Evolutionary conservation across 2,888 invertebrate genomes (phyloP), one percentile per base, ranked within the genome.

Genomic region (Anticlea derivata): DNA sequence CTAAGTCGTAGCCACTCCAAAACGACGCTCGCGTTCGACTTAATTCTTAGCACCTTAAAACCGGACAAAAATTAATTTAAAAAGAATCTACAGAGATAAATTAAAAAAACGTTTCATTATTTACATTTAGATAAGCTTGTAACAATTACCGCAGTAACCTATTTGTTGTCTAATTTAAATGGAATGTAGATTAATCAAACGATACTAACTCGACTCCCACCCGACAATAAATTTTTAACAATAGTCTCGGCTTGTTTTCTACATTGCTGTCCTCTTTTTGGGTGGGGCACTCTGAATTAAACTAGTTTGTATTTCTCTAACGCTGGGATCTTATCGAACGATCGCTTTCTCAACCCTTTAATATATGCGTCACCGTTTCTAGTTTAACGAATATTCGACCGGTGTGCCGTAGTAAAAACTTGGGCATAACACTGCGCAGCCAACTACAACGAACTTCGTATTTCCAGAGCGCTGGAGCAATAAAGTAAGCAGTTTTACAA

Each of bases 321-420:
- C 74, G 75, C 73, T 66, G 67, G 66, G 68, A 76, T 80, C 81
- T 86, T 87, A 88, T 88, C 88, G 66, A 63, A 12, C 74, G 78
- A 87, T 89, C 85, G 73, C 75, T 82, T 80, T 81, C 78, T 78
- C 72, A 85, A 86, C 87, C 86, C 87, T 88, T 88, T 82, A 77
- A 80, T 78, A 72, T 80, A 80, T 80, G 78, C 83, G 77, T 81
- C 78, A 78, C 74, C 73, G 75, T 74, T 72, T 72, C 63, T 73
- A 80, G 70, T 80, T 76, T 73, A 66, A 71, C 58, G 69, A 76
- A 78, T 78, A 75, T 75, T 77, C 55, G 58, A 52, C 49, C 60
- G 56, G 55, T 59, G 66, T 75, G 66, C 65, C 60, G 59, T 63
- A 68, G 66, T 69, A 63, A 72, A 62, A 72, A 70, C 63, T 70